Evolutionary conservation across 1,140 invertebrate species (phyloP).

Genomic region (Drosophila persimilis): DNA sequence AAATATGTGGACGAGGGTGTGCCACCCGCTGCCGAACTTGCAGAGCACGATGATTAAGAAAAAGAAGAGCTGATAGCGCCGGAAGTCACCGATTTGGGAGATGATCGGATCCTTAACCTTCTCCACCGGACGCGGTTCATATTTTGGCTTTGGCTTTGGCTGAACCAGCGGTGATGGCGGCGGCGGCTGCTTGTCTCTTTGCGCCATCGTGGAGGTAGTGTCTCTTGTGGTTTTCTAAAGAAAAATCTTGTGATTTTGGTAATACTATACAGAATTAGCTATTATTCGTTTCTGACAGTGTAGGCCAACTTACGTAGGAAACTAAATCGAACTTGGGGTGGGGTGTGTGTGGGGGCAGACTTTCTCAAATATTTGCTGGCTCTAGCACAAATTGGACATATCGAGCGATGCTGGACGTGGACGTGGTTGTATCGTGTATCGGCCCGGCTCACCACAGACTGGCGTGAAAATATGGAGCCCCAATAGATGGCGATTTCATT

Average conservation of each 20-base stretch:
- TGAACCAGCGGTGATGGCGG: neutral
- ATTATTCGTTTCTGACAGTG: neutral
- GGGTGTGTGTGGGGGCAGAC: slow-evolving; percentile 1
- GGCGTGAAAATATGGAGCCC: slow-evolving; percentile 48
- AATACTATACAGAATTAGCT: neutral
- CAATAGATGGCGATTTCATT: slow-evolving; percentile 38
- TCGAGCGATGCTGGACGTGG: slow-evolving; percentile 22
- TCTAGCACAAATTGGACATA: slow-evolving; percentile 36
- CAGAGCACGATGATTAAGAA: slow-evolving; percentile 86
- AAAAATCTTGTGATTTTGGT: neutral
- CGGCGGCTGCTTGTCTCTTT: neutral
- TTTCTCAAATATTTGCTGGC: slow-evolving; percentile 49
- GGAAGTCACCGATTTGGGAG: slow-evolving; percentile 86
- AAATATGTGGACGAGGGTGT: slow-evolving; percentile 87
- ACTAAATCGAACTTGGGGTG: neutral
- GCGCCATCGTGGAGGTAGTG: no score
- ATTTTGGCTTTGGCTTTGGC: neutral
- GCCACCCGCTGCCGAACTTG: slow-evolving; percentile 90
- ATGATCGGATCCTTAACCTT: slow-evolving; percentile 59
- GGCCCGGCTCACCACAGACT: slow-evolving; percentile 41
- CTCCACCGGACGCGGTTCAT: slow-evolving; percentile 17
- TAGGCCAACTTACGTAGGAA: neutral
- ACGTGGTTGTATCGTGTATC: slow-evolving; percentile 1
- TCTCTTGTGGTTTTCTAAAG: no score
- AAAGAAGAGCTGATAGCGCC: slow-evolving; percentile 88